phyloP scores from a whole-genome alignment of 2,797 vertebrate species.

The Ctenosaura bakeri region DNA sequence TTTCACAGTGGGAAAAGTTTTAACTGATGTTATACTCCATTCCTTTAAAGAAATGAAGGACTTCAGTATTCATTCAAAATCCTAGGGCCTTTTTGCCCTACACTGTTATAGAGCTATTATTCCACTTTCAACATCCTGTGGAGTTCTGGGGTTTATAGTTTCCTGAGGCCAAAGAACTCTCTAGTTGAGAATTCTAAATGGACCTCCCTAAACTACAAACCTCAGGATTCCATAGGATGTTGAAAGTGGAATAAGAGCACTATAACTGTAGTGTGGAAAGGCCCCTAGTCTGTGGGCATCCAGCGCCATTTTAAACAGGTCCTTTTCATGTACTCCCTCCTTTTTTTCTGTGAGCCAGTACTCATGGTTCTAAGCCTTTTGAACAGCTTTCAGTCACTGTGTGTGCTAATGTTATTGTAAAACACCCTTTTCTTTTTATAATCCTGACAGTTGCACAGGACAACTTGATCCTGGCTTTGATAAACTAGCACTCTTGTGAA shows the following conservation, averaged over 20 bases:
- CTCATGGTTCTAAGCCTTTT: background rate
- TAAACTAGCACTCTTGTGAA: conserved; percentile 45
- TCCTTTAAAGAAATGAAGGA: background rate
- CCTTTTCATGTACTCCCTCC: conserved; percentile 8
- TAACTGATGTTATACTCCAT: background rate
- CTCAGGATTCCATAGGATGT: too few species aligned
- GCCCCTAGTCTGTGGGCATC: background rate
- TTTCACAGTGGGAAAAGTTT: background rate
- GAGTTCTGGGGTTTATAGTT: too few species aligned
- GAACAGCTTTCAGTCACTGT: background rate
- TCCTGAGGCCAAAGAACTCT: too few species aligned
- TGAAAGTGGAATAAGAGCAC: too few species aligned
- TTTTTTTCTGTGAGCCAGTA: background rate
- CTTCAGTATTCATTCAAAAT: background rate
- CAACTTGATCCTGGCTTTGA: conserved; percentile 33
- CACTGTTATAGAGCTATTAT: too few species aligned
- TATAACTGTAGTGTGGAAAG: too few species aligned
- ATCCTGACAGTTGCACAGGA: conserved; percentile 26
- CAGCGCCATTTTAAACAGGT: background rate
- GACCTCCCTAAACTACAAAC: too few species aligned
- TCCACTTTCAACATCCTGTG: too few species aligned
- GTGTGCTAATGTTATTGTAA: background rate
- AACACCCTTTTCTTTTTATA: conserved; percentile 22
- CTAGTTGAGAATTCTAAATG: too few species aligned
- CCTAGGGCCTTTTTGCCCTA: background rate